phyloP scores from a whole-genome alignment of 2,113 vertebrate species.

The Neotoma lepida region DNA sequence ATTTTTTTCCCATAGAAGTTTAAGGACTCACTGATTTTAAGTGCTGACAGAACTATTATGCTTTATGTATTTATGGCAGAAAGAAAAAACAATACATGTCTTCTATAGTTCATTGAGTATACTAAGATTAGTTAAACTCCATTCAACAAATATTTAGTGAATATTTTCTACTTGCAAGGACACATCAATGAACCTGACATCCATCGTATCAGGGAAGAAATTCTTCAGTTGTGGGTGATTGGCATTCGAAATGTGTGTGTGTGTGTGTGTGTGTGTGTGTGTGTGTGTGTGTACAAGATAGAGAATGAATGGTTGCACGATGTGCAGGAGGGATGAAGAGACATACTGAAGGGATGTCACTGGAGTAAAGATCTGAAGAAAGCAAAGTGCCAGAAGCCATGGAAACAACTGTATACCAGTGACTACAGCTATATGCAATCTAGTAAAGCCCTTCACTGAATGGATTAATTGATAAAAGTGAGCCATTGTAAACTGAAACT shows the following conservation, averaged over 20 bases:
- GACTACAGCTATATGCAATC: not conserved
- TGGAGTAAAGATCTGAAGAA: not conserved
- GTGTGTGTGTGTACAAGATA: not conserved
- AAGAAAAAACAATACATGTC: not conserved
- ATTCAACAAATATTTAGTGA: slow-evolving; percentile 11
- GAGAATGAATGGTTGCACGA: not conserved
- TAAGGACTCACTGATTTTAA: not conserved
- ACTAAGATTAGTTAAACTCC: not conserved
- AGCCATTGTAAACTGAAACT: not conserved
- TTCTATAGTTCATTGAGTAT: not conserved
- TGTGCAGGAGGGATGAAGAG: not conserved
- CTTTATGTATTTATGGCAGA: not conserved
- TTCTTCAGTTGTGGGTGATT: not conserved
- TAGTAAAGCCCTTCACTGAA: not conserved
- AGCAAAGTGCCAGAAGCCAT: not conserved
- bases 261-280: not conserved
- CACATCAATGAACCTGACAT: not conserved
- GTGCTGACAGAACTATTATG: not conserved
- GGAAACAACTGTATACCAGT: not conserved
- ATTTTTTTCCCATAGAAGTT: not conserved
- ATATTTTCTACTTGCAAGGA: not conserved
- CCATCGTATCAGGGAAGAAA: not conserved
- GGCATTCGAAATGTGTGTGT: not conserved
- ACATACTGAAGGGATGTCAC: not conserved
- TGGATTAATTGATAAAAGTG: not conserved